A percentile compares a stretch with the other conserved stretches of the same genome.
phyloP scores from a whole-genome alignment of 1,140 invertebrate genomes.

The Achatina immaculata region DNA sequence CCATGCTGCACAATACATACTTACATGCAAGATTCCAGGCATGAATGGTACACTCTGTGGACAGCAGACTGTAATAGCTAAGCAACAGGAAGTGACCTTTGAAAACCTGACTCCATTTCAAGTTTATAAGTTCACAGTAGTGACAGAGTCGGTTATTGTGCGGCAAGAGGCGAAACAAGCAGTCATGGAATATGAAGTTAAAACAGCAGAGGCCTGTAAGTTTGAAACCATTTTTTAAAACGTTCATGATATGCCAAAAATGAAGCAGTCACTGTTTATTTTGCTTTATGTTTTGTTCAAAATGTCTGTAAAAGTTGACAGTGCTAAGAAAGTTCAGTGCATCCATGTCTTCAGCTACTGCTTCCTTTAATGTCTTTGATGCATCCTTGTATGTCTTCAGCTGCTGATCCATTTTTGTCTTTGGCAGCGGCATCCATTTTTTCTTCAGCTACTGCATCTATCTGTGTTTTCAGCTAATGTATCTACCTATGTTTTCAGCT shows the following conservation, averaged over 20 bases:
- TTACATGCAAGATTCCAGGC: conserved; percentile 39
- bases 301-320: neutral
- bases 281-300: neutral
- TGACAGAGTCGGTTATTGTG: conserved; percentile 42
- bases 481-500: too few species aligned
- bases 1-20: conserved; percentile 46
- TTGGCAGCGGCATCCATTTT: too few species aligned
- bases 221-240: neutral
- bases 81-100: conserved; percentile 36
- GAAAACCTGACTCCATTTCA: conserved; percentile 48
- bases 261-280: neutral
- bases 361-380: too few species aligned
- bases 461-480: too few species aligned
- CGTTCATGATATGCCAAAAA: neutral
- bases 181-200: conserved; percentile 35
- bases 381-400: too few species aligned
- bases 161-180: conserved; percentile 10
- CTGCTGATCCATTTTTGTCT: too few species aligned
- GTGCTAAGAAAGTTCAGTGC: neutral
- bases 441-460: too few species aligned
- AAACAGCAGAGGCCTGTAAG: conserved; percentile 55
- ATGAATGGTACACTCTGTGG: conserved; percentile 30
- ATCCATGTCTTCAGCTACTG: too few species aligned
- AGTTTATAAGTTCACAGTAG: conserved; percentile 51
- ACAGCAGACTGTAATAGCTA: conserved; percentile 20